Evolutionary conservation across 2,113 vertebrate genomes (phyloP).

Genomic region (Mirza zaza): DNA sequence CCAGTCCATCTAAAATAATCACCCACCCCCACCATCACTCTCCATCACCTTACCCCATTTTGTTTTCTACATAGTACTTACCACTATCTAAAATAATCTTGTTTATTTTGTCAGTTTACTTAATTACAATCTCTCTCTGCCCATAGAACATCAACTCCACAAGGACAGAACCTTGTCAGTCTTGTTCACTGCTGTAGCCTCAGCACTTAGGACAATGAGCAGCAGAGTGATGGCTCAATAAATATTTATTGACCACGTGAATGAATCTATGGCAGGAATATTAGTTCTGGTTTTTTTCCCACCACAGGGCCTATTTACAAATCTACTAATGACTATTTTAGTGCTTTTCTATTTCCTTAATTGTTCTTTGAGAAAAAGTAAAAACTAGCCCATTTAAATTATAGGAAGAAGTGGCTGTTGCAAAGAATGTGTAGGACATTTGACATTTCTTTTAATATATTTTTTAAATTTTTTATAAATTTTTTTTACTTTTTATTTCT

Average conservation of each 20-base stretch:
- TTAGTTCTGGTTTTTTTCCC: neutral
- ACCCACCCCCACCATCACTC: neutral
- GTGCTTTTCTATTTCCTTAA: neutral
- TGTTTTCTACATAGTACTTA: slow-evolving; percentile 8
- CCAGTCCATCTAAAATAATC: neutral
- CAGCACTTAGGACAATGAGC: neutral
- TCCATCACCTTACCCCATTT: neutral
- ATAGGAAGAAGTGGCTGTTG: neutral
- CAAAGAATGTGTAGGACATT: neutral
- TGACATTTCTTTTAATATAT: neutral
- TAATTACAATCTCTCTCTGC: neutral
- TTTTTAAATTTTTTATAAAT: no score
- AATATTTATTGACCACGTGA: neutral
- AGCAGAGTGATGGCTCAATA: neutral
- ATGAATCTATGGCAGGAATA: neutral
- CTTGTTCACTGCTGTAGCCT: neutral
- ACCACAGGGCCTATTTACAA: neutral
- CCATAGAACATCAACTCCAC: neutral
- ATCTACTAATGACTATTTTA: neutral
- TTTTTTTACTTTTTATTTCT: no score
- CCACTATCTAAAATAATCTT: neutral
- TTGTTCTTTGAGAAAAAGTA: neutral
- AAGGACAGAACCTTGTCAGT: neutral
- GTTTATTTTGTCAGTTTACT: neutral
- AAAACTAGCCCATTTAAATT: neutral